Evolutionary conservation across 2,797 vertebrate species (phyloP).

Genomic region (Phoxinus dragarum): DNA sequence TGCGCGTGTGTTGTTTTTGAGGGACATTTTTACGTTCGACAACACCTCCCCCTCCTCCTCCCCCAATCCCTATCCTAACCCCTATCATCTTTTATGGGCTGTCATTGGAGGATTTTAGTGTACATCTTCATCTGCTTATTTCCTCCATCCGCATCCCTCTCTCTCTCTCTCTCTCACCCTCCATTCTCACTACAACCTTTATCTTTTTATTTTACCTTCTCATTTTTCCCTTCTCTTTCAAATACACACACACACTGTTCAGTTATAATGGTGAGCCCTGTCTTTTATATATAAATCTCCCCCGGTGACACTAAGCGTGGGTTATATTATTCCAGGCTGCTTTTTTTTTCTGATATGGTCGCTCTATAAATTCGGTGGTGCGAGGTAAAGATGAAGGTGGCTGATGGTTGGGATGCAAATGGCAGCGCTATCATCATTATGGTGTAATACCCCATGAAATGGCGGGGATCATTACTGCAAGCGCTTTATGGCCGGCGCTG

Average conservation of each 20-base stretch:
- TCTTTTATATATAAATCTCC: slow-evolving; percentile 78
- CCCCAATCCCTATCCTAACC: slow-evolving; percentile 59
- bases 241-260: slow-evolving; percentile 66
- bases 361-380: slow-evolving; percentile 91
- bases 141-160: not conserved
- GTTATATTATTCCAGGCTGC: slow-evolving; percentile 88
- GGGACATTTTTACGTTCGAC: slow-evolving; percentile 78
- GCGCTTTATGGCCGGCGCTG: slow-evolving; percentile 88
- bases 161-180: slow-evolving; percentile 68
- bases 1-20: slow-evolving; percentile 65
- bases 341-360: slow-evolving; percentile 78
- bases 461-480: slow-evolving; percentile 91
- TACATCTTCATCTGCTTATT: slow-evolving; percentile 76
- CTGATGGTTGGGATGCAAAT: slow-evolving; percentile 97
- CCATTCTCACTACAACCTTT: slow-evolving; percentile 64
- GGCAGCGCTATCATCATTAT: slow-evolving; percentile 96
- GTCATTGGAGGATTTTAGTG: slow-evolving; percentile 73
- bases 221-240: slow-evolving; percentile 70
- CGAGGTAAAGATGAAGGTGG: slow-evolving; percentile 90
- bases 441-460: slow-evolving; percentile 99
- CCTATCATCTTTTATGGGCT: slow-evolving; percentile 72
- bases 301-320: slow-evolving; percentile 86
- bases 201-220: slow-evolving; percentile 68
- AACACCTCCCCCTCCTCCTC: slow-evolving; percentile 48
- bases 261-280: slow-evolving; percentile 74